Evolutionary conservation across 2,113 vertebrate genomes (phyloP).

Genomic region (Herpailurus yagouaroundi): DNA sequence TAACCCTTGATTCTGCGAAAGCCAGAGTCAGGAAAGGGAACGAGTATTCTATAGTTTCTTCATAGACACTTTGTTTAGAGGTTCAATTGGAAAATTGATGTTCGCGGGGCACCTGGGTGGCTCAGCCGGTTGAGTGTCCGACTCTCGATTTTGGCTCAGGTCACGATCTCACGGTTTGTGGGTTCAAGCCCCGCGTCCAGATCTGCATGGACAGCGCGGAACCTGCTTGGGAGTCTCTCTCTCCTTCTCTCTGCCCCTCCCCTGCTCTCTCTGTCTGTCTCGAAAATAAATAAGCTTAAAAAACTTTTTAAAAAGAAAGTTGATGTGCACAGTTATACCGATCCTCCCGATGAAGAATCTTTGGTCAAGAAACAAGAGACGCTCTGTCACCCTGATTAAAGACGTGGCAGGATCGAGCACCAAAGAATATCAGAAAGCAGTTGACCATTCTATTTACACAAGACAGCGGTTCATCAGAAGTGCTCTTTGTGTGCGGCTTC

Average conservation of each 20-base stretch:
- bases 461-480: neutral
- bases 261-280: too few species aligned
- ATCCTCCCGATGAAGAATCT: neutral
- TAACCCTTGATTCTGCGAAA: neutral
- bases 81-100: neutral
- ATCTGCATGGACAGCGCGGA: too few species aligned
- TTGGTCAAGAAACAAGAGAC: constrained; percentile 51
- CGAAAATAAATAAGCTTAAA: too few species aligned
- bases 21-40: neutral
- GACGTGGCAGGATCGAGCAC: neutral
- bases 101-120: too few species aligned
- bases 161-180: too few species aligned
- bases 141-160: too few species aligned
- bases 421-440: neutral
- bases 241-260: too few species aligned
- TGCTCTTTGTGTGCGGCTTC: neutral
- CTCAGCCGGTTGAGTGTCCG: too few species aligned
- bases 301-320: too few species aligned
- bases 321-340: neutral
- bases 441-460: constrained; percentile 12
- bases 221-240: too few species aligned
- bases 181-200: too few species aligned
- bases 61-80: neutral
- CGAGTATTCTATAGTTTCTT: neutral
- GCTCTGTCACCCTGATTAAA: constrained; percentile 34